Evolutionary conservation across 1,140 invertebrate genomes (phyloP).

Genomic region (Musca domestica): DNA sequence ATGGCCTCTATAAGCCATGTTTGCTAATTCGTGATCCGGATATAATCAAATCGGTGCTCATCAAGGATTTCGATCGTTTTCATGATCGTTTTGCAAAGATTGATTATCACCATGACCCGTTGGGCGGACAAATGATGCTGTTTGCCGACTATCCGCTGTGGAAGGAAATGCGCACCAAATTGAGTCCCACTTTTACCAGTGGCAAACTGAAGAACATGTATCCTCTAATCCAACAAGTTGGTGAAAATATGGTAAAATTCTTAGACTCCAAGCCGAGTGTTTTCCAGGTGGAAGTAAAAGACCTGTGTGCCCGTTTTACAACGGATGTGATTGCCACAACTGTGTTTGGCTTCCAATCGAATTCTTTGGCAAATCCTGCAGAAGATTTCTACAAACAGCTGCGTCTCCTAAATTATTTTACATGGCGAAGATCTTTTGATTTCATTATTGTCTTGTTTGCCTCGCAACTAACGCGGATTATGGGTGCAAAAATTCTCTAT

Average conservation of each 20-base stretch:
- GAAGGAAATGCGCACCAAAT: constrained; percentile 57
- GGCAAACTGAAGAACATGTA: constrained; percentile 60
- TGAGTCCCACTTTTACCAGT: constrained; percentile 59
- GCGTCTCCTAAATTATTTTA: constrained; percentile 55
- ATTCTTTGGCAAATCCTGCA: constrained; percentile 55
- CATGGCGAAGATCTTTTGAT: constrained; percentile 56
- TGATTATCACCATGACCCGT: constrained; percentile 35
- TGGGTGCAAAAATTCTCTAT: constrained; percentile 36
- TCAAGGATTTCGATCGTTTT: constrained; percentile 55
- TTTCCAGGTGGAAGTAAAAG: constrained; percentile 46
- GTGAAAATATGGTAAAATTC: constrained; percentile 32
- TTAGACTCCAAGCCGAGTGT: constrained; percentile 35
- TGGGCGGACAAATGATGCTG: constrained; percentile 41
- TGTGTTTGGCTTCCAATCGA: constrained; percentile 61
- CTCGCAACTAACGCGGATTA: constrained; percentile 40
- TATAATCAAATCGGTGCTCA: constrained; percentile 56
- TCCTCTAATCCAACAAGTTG: constrained; percentile 49
- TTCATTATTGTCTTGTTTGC: constrained; percentile 55
- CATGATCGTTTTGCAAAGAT: constrained; percentile 44
- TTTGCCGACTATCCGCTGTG: constrained; percentile 49
- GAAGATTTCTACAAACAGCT: constrained; percentile 53
- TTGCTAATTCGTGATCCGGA: constrained; percentile 57
- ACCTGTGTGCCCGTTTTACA: constrained; percentile 55
- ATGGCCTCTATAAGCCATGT: constrained; percentile 51
- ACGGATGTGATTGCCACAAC: constrained; percentile 61